Evolutionary conservation across 2,113 vertebrate species (phyloP).

Genomic region (Pollimyrus isidori): DNA sequence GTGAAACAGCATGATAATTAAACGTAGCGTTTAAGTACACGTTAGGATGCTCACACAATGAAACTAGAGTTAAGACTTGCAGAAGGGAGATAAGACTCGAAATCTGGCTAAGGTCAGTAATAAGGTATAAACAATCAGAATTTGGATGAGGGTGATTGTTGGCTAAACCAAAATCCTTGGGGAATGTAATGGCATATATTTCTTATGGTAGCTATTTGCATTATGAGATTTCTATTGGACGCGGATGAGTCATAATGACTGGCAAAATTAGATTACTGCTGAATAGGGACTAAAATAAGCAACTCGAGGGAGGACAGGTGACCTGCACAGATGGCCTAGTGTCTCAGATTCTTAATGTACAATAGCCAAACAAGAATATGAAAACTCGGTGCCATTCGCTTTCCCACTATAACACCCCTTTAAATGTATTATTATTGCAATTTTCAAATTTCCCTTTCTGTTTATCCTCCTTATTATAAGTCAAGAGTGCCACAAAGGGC

Average conservation of each 20-base stretch:
- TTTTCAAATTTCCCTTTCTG: neutral
- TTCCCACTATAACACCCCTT: neutral
- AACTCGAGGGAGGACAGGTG: constrained; percentile 20
- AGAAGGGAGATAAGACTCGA: neutral
- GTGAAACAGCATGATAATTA: neutral
- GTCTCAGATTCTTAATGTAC: neutral
- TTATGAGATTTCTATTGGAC: constrained; percentile 13
- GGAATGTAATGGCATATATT: constrained; percentile 29
- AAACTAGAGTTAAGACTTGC: neutral
- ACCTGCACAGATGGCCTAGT: neutral
- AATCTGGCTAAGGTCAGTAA: neutral
- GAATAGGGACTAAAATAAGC: constrained; percentile 30
- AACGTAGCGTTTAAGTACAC: neutral
- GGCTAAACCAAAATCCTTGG: neutral
- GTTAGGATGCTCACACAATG: neutral
- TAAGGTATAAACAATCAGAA: neutral
- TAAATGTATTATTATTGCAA: neutral
- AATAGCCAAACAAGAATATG: neutral
- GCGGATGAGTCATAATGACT: neutral
- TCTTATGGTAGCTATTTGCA: constrained; percentile 26
- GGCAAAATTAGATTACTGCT: constrained; percentile 24
- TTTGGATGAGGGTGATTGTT: neutral
- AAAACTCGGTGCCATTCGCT: neutral
- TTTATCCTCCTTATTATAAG: neutral
- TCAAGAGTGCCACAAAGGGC: neutral